A percentile compares a stretch with the other conserved stretches of the same genome.
These are phyloP conservation scores for Euura saliciscinereae DNA, from an alignment of 1,140 invertebrate species.

Conservation along the genomic window DNA sequence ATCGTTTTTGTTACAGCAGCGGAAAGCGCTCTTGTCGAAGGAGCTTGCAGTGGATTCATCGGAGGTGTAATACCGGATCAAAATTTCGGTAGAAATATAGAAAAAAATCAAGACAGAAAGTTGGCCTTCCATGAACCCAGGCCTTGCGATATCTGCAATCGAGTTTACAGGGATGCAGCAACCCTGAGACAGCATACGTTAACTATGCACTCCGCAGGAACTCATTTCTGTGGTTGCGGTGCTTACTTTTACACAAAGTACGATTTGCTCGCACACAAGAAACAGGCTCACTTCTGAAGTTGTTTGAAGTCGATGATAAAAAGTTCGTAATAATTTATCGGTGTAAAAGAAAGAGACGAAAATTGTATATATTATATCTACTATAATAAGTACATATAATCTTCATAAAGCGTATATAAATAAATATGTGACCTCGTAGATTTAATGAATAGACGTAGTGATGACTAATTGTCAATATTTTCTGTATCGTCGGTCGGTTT, in stretches of 20 bases:
- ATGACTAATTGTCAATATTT: not conserved
- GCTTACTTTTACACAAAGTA: conserved; percentile 44
- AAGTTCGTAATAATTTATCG: not conserved
- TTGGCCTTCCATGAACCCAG: conserved; percentile 47
- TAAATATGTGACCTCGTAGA: too few species aligned
- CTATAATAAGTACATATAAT: too few species aligned
- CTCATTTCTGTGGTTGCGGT: conserved; percentile 43
- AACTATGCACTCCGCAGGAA: conserved; percentile 42
- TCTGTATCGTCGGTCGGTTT: not conserved
- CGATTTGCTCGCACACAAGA: conserved; percentile 47
- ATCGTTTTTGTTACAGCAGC: not conserved
- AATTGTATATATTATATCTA: too few species aligned
- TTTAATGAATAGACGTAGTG: too few species aligned
- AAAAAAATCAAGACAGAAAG: not conserved
- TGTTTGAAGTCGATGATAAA: not conserved
- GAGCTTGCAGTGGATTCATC: not conserved
- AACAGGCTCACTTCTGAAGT: conserved; percentile 37
- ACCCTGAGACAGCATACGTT: conserved; percentile 43
- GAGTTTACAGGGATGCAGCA: conserved; percentile 46
- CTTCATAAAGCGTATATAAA: too few species aligned
- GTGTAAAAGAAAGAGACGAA: not conserved
- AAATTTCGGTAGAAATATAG: not conserved
- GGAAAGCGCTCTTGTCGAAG: not conserved
- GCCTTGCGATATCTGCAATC: conserved; percentile 41
- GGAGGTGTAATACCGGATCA: not conserved